Percentiles rank a stretch among this genome's conserved stretches.
phyloP scores from a whole-genome alignment of 1,140 invertebrate species.

The Subanguina moxae region DNA sequence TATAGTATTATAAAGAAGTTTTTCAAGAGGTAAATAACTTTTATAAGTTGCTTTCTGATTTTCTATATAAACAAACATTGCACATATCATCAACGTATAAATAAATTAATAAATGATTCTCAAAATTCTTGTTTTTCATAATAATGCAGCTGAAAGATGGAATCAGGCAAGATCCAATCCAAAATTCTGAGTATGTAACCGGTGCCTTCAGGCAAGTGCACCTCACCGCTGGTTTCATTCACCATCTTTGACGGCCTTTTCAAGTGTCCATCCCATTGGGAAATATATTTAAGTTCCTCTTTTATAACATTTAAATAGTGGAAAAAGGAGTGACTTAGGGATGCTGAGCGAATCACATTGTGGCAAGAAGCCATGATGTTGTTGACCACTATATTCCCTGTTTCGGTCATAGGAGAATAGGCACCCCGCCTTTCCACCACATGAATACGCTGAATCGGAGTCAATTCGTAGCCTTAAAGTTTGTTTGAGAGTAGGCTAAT shows the following conservation, averaged over 20 bases:
- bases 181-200: constrained; percentile 25
- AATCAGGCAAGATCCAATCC: background rate
- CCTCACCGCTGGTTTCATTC: constrained; percentile 1
- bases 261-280: background rate
- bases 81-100: too few relatives aligned
- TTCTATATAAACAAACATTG: too few relatives aligned
- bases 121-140: too few relatives aligned
- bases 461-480: too few relatives aligned
- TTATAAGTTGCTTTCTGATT: too few relatives aligned
- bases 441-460: background rate
- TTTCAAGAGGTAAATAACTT: too few relatives aligned
- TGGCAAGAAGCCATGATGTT: constrained; percentile 47
- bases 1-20: too few relatives aligned
- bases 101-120: too few relatives aligned
- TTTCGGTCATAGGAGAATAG: constrained; percentile 48
- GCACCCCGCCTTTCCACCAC: constrained; percentile 34
- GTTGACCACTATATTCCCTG: constrained; percentile 45
- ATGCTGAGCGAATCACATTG: constrained; percentile 38
- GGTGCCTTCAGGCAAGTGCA: constrained; percentile 20
- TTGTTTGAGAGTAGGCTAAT: too few relatives aligned
- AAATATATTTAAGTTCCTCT: constrained; percentile 12
- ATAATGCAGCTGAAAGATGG: background rate
- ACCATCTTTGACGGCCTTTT: background rate
- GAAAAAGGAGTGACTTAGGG: constrained; percentile 39
- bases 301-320: constrained; percentile 13